phyloP scores from a whole-genome alignment of 2,113 vertebrate species.

The Genyomyrus donnyi region DNA sequence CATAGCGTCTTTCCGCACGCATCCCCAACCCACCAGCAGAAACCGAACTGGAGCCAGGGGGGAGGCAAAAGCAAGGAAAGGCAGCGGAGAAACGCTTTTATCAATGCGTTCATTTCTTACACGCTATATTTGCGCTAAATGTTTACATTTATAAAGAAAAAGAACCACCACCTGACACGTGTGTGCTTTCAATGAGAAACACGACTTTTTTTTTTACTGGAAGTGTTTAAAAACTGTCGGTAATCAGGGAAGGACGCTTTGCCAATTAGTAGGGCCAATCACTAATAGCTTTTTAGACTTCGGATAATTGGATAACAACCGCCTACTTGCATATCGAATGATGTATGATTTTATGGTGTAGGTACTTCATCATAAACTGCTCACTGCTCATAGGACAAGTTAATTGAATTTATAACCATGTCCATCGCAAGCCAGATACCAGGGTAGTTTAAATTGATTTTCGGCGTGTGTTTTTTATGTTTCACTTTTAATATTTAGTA shows the following conservation, averaged over 20 bases:
- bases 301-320: constrained; percentile 56
- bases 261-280: constrained; percentile 36
- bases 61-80: constrained; percentile 60
- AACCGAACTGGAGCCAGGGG: constrained; percentile 59
- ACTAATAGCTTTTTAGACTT: constrained; percentile 10
- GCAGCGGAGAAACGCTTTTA: constrained; percentile 63
- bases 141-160: neutral
- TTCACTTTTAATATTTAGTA: neutral
- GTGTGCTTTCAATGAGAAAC: neutral
- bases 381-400: neutral
- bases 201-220: neutral
- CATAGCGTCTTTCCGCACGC: constrained; percentile 50
- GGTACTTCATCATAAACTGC: neutral
- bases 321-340: constrained; percentile 23
- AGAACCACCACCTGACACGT: neutral
- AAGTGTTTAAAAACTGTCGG: constrained; percentile 10
- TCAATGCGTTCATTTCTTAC: constrained; percentile 50
- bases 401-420: neutral
- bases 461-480: neutral
- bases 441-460: neutral
- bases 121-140: neutral
- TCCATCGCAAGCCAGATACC: neutral
- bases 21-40: constrained; percentile 60
- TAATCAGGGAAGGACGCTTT: constrained; percentile 39
- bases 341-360: neutral